A percentile compares a stretch with the other conserved stretches of the same genome.
These are phyloP conservation scores for Eugnorisma glareosa DNA, from an alignment of 2,888 invertebrate species.

Conservation along the genomic window DNA sequence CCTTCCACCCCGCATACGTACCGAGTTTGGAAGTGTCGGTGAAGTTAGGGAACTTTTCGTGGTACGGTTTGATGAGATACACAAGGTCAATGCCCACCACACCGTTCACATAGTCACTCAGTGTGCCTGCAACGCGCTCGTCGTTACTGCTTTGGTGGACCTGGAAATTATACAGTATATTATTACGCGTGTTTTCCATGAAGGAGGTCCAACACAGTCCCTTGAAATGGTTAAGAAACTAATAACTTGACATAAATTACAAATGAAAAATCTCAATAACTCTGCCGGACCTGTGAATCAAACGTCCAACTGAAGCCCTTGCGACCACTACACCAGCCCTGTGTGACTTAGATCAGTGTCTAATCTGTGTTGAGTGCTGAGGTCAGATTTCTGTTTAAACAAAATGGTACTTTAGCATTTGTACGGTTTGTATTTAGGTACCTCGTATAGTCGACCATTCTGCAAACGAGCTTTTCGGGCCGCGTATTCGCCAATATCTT, in stretches of 20 bases:
- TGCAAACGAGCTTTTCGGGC: conserved; percentile 83
- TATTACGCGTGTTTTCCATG: background rate
- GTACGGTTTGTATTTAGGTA: conserved; percentile 63
- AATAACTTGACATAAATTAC: background rate
- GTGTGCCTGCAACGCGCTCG: conserved; percentile 82
- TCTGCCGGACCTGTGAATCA: no score
- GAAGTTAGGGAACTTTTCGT: conserved; percentile 79
- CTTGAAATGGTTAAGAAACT: background rate
- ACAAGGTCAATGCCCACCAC: conserved; percentile 86
- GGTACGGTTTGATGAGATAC: conserved; percentile 84
- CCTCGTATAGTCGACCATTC: conserved; percentile 84
- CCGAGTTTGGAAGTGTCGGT: conserved; percentile 74
- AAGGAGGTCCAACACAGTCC: background rate
- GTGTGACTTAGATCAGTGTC: background rate
- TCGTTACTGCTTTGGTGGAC: conserved; percentile 87
- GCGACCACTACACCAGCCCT: background rate
- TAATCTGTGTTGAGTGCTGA: background rate
- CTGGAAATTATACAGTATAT: conserved; percentile 64
- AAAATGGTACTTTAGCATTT: background rate
- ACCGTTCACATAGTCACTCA: conserved; percentile 84
- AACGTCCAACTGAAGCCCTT: background rate
- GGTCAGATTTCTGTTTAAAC: background rate
- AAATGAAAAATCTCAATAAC: background rate
- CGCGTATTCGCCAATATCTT: conserved; percentile 87
- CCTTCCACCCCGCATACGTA: conserved; percentile 53